phyloP scores from a whole-genome alignment of 2,113 vertebrate genomes.

The Callithrix jacchus region DNA sequence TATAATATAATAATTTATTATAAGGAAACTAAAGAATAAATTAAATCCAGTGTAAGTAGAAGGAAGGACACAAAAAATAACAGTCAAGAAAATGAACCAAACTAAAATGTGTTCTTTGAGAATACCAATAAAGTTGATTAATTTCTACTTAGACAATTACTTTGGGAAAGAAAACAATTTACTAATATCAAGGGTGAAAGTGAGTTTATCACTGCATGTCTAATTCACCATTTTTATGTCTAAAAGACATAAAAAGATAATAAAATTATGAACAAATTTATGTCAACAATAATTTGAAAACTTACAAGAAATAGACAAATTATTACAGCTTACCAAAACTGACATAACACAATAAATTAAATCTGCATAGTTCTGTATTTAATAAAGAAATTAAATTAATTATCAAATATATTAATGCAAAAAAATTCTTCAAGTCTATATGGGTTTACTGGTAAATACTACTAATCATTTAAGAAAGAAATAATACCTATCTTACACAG shows the following conservation, averaged over 20 bases:
- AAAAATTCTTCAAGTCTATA: neutral
- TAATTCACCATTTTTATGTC: too few species aligned
- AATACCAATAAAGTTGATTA: neutral
- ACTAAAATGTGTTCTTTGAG: neutral
- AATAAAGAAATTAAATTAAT: conserved; percentile 31
- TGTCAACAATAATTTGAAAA: neutral
- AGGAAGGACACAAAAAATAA: neutral
- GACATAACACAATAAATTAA: neutral
- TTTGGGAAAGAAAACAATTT: neutral
- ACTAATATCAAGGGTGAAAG: neutral
- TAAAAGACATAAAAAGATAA: neutral
- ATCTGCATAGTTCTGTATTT: neutral
- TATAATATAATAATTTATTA: neutral
- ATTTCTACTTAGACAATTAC: neutral
- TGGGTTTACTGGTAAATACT: neutral
- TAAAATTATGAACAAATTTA: neutral
- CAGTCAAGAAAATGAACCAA: neutral
- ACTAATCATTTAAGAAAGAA: conserved; percentile 28
- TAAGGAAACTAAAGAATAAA: neutral
- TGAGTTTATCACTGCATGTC: neutral
- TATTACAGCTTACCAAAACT: neutral
- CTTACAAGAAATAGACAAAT: neutral
- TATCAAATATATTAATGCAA: neutral
- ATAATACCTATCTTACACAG: neutral
- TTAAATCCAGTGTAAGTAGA: neutral